Evolutionary conservation across 1,140 invertebrate genomes (phyloP), one percentile per base, ranked within the genome.

Genomic region (Drosophila simulans): DNA sequence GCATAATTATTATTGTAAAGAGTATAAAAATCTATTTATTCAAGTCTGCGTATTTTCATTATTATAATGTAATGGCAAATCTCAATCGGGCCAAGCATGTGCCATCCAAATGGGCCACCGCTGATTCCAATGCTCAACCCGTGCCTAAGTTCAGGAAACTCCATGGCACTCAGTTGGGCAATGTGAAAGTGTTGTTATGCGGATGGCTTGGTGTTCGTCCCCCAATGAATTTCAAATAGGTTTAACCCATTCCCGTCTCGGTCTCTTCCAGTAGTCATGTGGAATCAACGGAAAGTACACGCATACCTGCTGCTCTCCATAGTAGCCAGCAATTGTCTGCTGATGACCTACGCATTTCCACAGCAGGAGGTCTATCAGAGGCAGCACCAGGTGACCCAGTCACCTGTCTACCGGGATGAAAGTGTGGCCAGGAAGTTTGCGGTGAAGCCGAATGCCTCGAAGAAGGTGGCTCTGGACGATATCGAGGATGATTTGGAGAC

Each of bases 371-470:
- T 88, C 17, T 88, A 88, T 43, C 90, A 90, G 64, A 70, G 78
- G 2, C 84, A 88, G 42, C 72, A 78, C 13, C 74, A 85, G 39
- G 46, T 76, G 51, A 39, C 69, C 31, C 90, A 88, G 46, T 74
- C 90, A 13, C 91, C 91, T 2, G 81, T 91, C 13, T 91, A 91
- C 65, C 56, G 86, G 27, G 45, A 57, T 1, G 86, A 82, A 25
- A 76, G 55, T 31, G 54, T 49, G 89, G 91, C 65, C 25, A 69
- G 96, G 52, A 97, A 97, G 93, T 97, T 96, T 89, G 96, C 96
- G 0, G 96, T 97, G 85, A 97, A 97, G 92, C 96, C 96, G 7
- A 97, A 97, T 84, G 95, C 96, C 3, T 94, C 96, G 80, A 97
- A 97, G 92, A 97, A 97, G 93, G 96, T 97, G 1, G 95, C 95